These are phyloP conservation scores for Girardinichthys multiradiatus DNA, from an alignment of 2,113 vertebrate genomes.

Conservation along the genomic window DNA sequence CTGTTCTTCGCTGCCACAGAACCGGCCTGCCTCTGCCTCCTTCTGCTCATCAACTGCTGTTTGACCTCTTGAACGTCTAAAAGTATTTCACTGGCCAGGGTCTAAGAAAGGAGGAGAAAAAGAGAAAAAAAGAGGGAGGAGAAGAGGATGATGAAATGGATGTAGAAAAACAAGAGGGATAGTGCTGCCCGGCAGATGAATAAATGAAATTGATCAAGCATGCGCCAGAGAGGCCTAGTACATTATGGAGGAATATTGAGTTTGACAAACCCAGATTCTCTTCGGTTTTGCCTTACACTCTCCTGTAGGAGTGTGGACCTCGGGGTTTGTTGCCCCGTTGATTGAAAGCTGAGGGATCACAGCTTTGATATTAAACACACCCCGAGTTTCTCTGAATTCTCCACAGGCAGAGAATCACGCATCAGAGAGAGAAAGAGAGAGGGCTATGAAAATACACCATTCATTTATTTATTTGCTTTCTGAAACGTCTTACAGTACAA, in stretches of 20 bases:
- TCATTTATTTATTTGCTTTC: conserved; percentile 82
- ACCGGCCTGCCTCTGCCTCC: conserved; percentile 77
- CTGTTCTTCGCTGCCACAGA: conserved; percentile 59
- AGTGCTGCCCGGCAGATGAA: conserved; percentile 74
- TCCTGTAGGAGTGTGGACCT: conserved; percentile 72
- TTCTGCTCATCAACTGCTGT: conserved; percentile 83
- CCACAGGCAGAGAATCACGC: conserved; percentile 66
- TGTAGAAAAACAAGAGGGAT: conserved; percentile 72
- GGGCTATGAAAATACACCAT: conserved; percentile 70
- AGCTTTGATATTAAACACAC: conserved; percentile 77
- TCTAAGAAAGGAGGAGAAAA: conserved; percentile 71
- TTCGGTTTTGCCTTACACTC: conserved; percentile 71
- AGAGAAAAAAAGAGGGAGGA: conserved; percentile 54
- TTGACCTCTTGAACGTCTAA: conserved; percentile 81
- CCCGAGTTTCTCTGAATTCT: conserved; percentile 72
- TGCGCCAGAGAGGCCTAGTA: conserved; percentile 73
- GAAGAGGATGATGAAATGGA: conserved; percentile 74
- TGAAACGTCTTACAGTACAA: conserved; percentile 70
- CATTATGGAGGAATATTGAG: conserved; percentile 81
- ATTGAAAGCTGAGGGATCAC: conserved; percentile 76
- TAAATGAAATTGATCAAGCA: conserved; percentile 81
- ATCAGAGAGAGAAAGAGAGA: conserved; percentile 60
- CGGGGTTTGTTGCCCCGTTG: conserved; percentile 74
- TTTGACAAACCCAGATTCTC: conserved; percentile 78
- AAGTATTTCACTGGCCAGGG: conserved; percentile 85